A percentile compares a stretch with the other conserved stretches of the same genome.
Evolutionary conservation across 1,140 invertebrate genomes (phyloP).

Genomic region (Brachionus sp.): DNA sequence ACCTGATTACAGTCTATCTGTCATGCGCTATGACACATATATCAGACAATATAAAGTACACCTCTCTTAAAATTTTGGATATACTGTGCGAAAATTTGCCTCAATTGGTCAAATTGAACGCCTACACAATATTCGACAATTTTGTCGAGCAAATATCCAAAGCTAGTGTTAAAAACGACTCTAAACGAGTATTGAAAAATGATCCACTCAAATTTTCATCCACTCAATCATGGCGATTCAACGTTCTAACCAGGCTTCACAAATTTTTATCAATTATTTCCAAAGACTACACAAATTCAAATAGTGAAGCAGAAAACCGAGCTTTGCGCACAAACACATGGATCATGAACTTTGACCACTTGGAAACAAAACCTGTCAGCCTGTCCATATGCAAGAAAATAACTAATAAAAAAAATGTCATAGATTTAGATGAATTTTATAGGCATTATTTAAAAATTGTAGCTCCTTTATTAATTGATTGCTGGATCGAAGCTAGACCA

Average conservation of each 20-base stretch:
- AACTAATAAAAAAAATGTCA: neutral
- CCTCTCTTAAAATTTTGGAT: constrained; percentile 72
- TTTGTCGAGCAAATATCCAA: constrained; percentile 72
- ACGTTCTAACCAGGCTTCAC: constrained; percentile 51
- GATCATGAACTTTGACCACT: constrained; percentile 45
- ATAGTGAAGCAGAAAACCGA: neutral
- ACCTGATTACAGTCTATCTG: constrained; percentile 71
- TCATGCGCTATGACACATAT: constrained; percentile 82
- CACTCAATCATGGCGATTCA: constrained; percentile 51
- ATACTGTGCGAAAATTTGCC: constrained; percentile 65
- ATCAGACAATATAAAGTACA: constrained; percentile 71
- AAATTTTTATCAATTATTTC: constrained; percentile 48
- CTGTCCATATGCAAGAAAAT: neutral
- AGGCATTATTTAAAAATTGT: constrained; percentile 48
- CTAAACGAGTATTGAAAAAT: constrained; percentile 48
- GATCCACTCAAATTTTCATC: constrained; percentile 52
- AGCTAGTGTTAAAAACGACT: constrained; percentile 46
- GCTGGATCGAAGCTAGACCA: constrained; percentile 52
- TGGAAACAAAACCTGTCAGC: neutral
- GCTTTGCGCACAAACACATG: neutral
- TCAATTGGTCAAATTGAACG: constrained; percentile 65
- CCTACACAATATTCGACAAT: constrained; percentile 69
- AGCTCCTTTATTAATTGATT: constrained; percentile 52
- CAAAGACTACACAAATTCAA: neutral
- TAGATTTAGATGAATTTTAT: constrained; percentile 16